A percentile compares a stretch with the other conserved stretches of the same genome.
phyloP scores from a whole-genome alignment of 2,113 vertebrate species.

The Bambusicola thoracicus region DNA sequence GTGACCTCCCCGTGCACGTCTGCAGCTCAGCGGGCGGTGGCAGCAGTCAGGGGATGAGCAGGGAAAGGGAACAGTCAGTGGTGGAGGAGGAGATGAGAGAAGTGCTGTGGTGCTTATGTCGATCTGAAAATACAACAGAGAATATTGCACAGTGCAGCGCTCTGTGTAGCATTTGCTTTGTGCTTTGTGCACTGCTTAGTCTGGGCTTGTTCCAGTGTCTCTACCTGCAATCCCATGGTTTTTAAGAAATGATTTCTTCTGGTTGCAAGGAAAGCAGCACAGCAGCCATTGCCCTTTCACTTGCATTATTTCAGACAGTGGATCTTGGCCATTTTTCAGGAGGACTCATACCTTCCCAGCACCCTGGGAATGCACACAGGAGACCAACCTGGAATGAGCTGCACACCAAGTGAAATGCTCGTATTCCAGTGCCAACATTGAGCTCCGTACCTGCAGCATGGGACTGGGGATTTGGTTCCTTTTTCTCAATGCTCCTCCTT shows the following conservation, averaged over 20 bases:
- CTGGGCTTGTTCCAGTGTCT: background rate
- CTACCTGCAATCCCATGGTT: fast-evolving
- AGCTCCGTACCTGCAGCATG: background rate
- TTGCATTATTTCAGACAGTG: fast-evolving
- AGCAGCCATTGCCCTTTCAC: background rate
- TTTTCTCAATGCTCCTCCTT: background rate
- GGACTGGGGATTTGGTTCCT: background rate
- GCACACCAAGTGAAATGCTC: background rate
- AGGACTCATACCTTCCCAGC: background rate
- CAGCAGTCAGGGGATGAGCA: background rate
- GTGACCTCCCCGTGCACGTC: too few species aligned
- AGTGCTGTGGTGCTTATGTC: background rate
- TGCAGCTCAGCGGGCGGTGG: background rate
- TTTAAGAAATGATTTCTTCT: background rate
- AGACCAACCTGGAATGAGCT: background rate
- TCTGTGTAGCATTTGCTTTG: background rate
- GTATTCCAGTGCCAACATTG: background rate
- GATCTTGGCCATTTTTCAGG: background rate
- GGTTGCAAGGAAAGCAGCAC: background rate
- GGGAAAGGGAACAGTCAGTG: background rate
- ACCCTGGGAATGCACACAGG: background rate
- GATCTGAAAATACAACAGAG: background rate
- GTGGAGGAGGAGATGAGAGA: background rate
- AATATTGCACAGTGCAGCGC: fast-evolving
- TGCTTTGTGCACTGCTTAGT: background rate